Evolutionary conservation across 1,140 invertebrate genomes (phyloP).

Genomic region (Antheraea mylitta): DNA sequence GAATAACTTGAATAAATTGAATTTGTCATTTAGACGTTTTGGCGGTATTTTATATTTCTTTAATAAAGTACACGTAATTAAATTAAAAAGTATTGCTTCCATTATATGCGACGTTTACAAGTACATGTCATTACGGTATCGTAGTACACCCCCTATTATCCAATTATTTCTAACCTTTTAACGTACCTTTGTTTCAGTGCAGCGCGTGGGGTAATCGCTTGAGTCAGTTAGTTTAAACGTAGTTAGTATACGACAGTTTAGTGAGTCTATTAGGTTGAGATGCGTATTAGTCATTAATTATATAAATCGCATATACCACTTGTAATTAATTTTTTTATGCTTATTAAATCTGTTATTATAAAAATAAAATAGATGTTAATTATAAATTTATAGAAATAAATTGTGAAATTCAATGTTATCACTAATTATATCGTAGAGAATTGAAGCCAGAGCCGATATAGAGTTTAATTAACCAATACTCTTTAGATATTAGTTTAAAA

Average conservation of each 20-base stretch:
- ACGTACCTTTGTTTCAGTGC: slow-evolving; percentile 43
- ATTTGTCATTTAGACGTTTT: slow-evolving; percentile 50
- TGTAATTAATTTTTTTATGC: too few relatives aligned
- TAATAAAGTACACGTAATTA: background rate
- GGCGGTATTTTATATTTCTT: slow-evolving; percentile 26
- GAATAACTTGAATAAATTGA: slow-evolving; percentile 60
- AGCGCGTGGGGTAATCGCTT: slow-evolving; percentile 47
- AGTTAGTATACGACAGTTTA: slow-evolving; percentile 45
- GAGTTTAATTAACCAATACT: too few relatives aligned
- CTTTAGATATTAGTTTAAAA: too few relatives aligned
- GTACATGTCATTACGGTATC: slow-evolving; percentile 1
- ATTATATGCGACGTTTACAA: background rate
- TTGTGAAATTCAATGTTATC: too few relatives aligned
- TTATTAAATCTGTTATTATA: too few relatives aligned
- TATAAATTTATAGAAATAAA: too few relatives aligned
- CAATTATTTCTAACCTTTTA: slow-evolving; percentile 76
- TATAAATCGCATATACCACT: slow-evolving; percentile 58
- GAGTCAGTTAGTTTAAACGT: slow-evolving; percentile 52
- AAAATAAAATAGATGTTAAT: too few relatives aligned
- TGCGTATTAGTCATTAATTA: too few relatives aligned
- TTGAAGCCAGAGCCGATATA: too few relatives aligned
- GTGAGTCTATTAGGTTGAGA: too few relatives aligned
- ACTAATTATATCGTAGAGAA: too few relatives aligned
- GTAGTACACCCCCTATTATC: slow-evolving; percentile 42
- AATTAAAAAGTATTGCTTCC: background rate